Percentiles rank a stretch among this genome's conserved stretches.
Evolutionary conservation across 1,140 invertebrate genomes (phyloP).

Genomic region (Alviniconcha marisindica): DNA sequence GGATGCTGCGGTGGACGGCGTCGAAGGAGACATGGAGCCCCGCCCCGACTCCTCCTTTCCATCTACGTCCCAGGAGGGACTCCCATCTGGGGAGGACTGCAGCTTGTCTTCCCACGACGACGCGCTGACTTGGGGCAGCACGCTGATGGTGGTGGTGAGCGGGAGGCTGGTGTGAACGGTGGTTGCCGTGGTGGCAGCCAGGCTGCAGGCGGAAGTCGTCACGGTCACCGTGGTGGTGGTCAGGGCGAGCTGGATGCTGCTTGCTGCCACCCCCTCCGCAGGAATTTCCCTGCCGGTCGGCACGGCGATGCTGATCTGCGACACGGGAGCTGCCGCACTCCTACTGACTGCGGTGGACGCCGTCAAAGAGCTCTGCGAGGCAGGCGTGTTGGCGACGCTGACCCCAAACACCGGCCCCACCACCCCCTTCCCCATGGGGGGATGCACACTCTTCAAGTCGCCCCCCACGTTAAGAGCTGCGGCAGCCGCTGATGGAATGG

Average conservation of each 20-base stretch:
- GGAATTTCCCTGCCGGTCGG: background rate
- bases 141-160: slow-evolving; percentile 11
- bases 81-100: background rate
- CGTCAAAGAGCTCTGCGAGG: background rate
- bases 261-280: too few relatives aligned
- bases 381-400: background rate
- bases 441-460: slow-evolving; percentile 9
- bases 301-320: background rate
- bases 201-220: slow-evolving; percentile 34
- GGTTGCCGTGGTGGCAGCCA: slow-evolving; percentile 34
- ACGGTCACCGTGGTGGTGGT: slow-evolving; percentile 44
- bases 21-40: slow-evolving; percentile 19
- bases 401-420: background rate
- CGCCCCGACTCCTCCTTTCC: slow-evolving; percentile 13
- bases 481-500: background rate
- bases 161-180: slow-evolving; percentile 32
- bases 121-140: slow-evolving; percentile 1
- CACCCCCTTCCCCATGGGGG: background rate
- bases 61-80: background rate
- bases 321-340: background rate
- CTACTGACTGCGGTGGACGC: background rate
- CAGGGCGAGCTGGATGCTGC: slow-evolving; percentile 22
- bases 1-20: slow-evolving; percentile 27
- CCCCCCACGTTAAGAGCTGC: background rate
- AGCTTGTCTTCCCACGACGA: background rate